Base-by-base conservation (phyloP, 2,888 invertebrate species). In the Catocala nupta region DNA sequence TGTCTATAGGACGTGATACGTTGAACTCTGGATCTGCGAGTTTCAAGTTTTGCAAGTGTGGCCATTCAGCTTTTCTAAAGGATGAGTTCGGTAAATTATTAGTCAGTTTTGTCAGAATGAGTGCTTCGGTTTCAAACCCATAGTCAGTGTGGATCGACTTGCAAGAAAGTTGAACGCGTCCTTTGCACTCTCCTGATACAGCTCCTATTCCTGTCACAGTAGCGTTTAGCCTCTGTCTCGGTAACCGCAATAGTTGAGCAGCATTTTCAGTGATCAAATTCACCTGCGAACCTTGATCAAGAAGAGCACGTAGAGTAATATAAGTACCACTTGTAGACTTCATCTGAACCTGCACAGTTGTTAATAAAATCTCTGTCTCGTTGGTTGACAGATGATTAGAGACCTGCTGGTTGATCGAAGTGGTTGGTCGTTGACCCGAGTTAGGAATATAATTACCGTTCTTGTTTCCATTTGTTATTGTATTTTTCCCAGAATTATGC, bases 221-320 rank as follows among this genome's bases (percentile, higher is more conserved):
- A 1, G 54, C 63, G n/a, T 58, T 13, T 9, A 55, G 11, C 42
- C 39, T 44, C 2, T 7, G 44, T 10, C 58, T 42, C 8, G 54
- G 58, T 11, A 55, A 39, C 1, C 54, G 57, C 5, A 63, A 50
- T 34, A 45, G 9, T 43, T 63, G 58, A 25, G 58, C 50, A 5
- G 63, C 63, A 34, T 63, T 47, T 39, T 63, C 63, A 0, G 55
- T 33, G 6, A 63, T 63, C 12, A 63, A 51, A 11, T 51, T 59
- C 3, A 39, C 10, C 55, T 59, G 59, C 8, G 63, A 55, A 2
- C 16, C 16, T 16, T 16, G 16, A 16, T 16, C 16, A 16, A 16
- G 16, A 16, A 16, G 16, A 16, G 16, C 16, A 16, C 16, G 16
- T 2, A 16, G 16, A 16, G 16, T 16, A 16, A 16, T 16, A 16